These are phyloP conservation scores for Villa cingulata DNA, from an alignment of 2,888 invertebrate species.

Conservation along the genomic window DNA sequence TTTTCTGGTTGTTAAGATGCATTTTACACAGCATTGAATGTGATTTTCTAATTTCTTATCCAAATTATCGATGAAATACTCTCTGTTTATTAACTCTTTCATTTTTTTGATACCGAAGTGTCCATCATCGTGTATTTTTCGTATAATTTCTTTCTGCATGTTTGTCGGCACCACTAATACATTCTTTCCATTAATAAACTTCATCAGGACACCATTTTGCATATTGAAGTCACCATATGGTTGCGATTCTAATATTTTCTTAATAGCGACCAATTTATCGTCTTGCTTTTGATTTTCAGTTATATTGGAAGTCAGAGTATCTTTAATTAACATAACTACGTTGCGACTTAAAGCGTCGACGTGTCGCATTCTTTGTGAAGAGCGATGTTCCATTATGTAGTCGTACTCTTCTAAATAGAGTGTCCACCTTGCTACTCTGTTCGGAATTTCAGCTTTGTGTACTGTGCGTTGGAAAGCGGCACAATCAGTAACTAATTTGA, in stretches of 20 bases:
- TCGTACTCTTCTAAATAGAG: too few relatives aligned
- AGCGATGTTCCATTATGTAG: constrained; percentile 22
- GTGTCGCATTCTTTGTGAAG: constrained; percentile 23
- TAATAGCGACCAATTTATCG: not conserved
- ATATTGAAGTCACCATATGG: not conserved
- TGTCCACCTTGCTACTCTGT: constrained; percentile 22
- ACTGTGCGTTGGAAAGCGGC: constrained; percentile 11
- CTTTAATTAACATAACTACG: not conserved
- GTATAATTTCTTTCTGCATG: constrained; percentile 26
- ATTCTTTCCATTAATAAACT: not conserved
- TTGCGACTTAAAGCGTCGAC: constrained; percentile 22
- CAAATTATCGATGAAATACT: constrained; percentile 18
- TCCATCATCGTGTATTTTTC: constrained; percentile 23
- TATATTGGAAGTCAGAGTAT: not conserved
- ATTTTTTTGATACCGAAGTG: constrained; percentile 24
- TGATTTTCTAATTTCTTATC: constrained; percentile 2
- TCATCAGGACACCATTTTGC: not conserved
- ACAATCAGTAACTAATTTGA: constrained; percentile 4
- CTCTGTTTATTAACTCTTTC: constrained; percentile 17
- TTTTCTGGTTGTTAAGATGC: constrained; percentile 17
- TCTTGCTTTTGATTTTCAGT: not conserved
- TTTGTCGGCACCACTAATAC: constrained; percentile 22
- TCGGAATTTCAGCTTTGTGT: constrained; percentile 18
- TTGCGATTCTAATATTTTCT: not conserved
- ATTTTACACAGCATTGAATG: constrained; percentile 6